Evolutionary conservation across 2,888 invertebrate species (phyloP).

Genomic region (Schrankia costaestrigalis): DNA sequence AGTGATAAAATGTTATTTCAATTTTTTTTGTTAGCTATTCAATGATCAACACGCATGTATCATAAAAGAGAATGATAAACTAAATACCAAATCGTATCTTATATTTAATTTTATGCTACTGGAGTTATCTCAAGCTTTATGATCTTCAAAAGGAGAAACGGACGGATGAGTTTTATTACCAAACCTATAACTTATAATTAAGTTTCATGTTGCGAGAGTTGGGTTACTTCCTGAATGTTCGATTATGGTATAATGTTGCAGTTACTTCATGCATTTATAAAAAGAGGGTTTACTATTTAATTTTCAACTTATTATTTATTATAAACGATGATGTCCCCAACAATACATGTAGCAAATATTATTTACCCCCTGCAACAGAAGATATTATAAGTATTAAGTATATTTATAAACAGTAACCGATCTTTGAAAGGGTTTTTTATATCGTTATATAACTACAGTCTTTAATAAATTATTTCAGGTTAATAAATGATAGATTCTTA

Average conservation of each 20-base stretch:
- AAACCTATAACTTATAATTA: constrained; percentile 46
- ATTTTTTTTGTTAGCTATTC: constrained; percentile 10
- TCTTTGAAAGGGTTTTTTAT: too few relatives aligned
- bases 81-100: constrained; percentile 1
- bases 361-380: too few relatives aligned
- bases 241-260: constrained; percentile 21
- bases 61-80: neutral
- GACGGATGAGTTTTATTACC: constrained; percentile 53
- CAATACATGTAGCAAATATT: too few relatives aligned
- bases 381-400: too few relatives aligned
- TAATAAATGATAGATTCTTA: too few relatives aligned
- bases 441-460: too few relatives aligned
- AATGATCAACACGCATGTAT: constrained; percentile 3
- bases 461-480: too few relatives aligned
- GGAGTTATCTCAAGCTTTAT: constrained; percentile 15
- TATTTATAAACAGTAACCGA: too few relatives aligned
- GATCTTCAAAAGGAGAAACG: constrained; percentile 55
- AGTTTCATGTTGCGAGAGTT: constrained; percentile 41
- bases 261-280: too few relatives aligned
- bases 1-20: constrained; percentile 30
- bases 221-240: constrained; percentile 56
- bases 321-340: too few relatives aligned
- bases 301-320: too few relatives aligned
- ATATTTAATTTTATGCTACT: constrained; percentile 1
- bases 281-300: too few relatives aligned